These are phyloP conservation scores for Semnornis frantzii DNA, from an alignment of 2,113 vertebrate species.

Conservation along the genomic window DNA sequence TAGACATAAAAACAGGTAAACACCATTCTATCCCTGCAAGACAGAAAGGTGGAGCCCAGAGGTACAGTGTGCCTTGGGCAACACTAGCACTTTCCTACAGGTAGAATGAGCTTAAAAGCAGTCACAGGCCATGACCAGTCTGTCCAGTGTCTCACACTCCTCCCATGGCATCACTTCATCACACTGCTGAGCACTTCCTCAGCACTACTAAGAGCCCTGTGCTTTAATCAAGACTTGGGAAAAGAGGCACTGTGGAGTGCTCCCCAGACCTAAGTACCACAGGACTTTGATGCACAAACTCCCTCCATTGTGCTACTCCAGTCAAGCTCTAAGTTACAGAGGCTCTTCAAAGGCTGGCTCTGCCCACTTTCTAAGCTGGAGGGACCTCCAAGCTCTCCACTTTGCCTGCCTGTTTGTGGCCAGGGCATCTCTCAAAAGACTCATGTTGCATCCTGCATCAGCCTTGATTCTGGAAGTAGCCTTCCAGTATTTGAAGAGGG, in stretches of 20 bases:
- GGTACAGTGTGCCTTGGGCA: background rate
- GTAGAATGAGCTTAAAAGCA: background rate
- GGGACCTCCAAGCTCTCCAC: background rate
- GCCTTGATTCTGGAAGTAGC: background rate
- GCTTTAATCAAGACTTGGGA: background rate
- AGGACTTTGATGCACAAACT: background rate
- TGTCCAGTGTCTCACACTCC: background rate
- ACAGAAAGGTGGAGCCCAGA: background rate
- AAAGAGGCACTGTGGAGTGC: background rate
- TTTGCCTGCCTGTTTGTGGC: background rate
- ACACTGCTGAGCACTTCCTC: background rate
- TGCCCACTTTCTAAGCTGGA: background rate
- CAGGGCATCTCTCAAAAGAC: background rate
- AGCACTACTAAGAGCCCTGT: rapidly evolving
- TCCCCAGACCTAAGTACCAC: background rate
- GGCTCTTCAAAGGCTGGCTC: background rate
- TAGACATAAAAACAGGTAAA: background rate
- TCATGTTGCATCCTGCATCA: background rate
- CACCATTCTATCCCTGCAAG: background rate
- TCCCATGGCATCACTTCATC: background rate
- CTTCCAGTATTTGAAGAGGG: no score
- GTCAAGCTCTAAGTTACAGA: background rate
- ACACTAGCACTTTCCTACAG: background rate
- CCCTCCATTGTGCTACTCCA: rapidly evolving
- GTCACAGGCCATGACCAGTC: background rate